These are phyloP conservation scores for Lota lota DNA, from an alignment of 2,113 vertebrate genomes.

Conservation along the genomic window DNA sequence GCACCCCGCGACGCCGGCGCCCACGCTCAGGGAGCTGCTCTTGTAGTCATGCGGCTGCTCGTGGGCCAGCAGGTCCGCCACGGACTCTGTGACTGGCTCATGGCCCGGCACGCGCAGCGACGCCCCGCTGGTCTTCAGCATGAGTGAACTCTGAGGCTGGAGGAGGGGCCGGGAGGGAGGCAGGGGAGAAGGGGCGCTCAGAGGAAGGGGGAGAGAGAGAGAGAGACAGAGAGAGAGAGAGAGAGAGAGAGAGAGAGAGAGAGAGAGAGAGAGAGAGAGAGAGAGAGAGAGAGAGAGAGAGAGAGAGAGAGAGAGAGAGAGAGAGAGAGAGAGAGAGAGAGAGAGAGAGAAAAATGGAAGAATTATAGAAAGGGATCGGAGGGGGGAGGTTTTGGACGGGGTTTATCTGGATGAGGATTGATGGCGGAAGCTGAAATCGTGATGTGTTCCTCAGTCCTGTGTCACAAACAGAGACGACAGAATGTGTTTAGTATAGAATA, in stretches of 20 bases:
- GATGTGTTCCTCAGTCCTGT: slow-evolving; percentile 31
- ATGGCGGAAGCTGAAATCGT: no score
- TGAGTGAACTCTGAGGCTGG: slow-evolving; percentile 49
- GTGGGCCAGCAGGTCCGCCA: slow-evolving; percentile 92
- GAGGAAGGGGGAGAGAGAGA: background rate
- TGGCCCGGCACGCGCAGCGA: slow-evolving; percentile 91
- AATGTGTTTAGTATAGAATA: background rate
- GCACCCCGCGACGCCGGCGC: slow-evolving; percentile 56
- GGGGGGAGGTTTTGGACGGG: no score
- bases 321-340: background rate
- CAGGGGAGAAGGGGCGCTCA: background rate
- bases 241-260: slow-evolving; percentile 2
- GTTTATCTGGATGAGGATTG: no score
- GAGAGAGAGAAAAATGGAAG: background rate
- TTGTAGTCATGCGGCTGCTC: slow-evolving; percentile 95
- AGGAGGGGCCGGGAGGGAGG: slow-evolving; percentile 11
- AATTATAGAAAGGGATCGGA: no score
- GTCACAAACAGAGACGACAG: slow-evolving; percentile 17
- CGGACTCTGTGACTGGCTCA: slow-evolving; percentile 95
- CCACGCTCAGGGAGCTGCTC: slow-evolving; percentile 79
- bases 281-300: slow-evolving; percentile 10
- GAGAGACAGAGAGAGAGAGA: background rate
- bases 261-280: slow-evolving; percentile 4
- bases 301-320: background rate
- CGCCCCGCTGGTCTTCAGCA: slow-evolving; percentile 80